A percentile compares a stretch with the other conserved stretches of the same genome.
phyloP scores from a whole-genome alignment of 2,888 invertebrate species.

The Apamea crenata region DNA sequence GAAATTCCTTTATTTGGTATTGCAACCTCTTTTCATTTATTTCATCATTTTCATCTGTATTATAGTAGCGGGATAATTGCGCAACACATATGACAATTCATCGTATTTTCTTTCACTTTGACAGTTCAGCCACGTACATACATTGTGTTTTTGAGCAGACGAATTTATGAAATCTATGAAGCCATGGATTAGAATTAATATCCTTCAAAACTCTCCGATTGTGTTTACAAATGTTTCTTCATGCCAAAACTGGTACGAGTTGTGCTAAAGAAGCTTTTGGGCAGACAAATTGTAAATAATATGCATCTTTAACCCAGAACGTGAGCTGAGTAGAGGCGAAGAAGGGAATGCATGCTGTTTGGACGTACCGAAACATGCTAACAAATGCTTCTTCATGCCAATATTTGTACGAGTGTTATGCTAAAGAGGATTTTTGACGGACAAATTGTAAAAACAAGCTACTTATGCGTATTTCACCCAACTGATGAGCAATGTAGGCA shows the following conservation, averaged over 20 bases:
- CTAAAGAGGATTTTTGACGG: background rate
- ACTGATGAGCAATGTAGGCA: background rate
- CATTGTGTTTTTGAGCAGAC: no score
- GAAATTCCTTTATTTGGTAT: background rate
- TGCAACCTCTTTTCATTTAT: background rate
- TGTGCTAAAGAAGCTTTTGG: background rate
- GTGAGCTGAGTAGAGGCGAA: background rate
- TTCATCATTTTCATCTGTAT: no score
- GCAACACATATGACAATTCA: background rate
- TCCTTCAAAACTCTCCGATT: no score
- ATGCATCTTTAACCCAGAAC: background rate
- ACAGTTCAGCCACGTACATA: no score
- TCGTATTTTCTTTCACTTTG: no score
- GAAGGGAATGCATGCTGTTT: no score
- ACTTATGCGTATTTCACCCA: no score
- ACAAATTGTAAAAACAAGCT: background rate
- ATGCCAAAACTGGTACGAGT: background rate
- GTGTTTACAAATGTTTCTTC: background rate
- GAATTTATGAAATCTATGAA: no score
- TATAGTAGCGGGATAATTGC: background rate
- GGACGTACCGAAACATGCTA: background rate
- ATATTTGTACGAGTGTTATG: background rate
- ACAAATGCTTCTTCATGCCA: background rate
- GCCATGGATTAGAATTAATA: no score
- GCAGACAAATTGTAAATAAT: background rate